phyloP scores from a whole-genome alignment of 2,888 invertebrate genomes.

The Timema podura region DNA sequence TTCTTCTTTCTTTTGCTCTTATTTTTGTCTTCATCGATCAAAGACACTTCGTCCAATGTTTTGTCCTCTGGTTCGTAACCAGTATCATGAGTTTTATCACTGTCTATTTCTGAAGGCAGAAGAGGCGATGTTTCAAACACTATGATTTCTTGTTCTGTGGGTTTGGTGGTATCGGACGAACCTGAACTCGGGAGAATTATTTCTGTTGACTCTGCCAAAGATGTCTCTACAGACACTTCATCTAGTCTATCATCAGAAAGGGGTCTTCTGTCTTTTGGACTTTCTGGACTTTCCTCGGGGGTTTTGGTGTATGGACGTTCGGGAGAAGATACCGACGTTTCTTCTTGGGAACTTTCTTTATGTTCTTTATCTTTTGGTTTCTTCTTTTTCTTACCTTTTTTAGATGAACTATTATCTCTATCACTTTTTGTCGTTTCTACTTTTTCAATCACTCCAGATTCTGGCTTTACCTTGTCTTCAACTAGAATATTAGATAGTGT shows the following conservation, averaged over 20 bases:
- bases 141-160: constrained; percentile 45
- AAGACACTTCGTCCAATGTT: constrained; percentile 52
- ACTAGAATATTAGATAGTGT: too few relatives aligned
- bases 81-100: constrained; percentile 52
- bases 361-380: constrained; percentile 53
- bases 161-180: constrained; percentile 53
- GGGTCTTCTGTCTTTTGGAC: constrained; percentile 18
- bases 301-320: constrained; percentile 15
- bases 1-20: constrained; percentile 49
- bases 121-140: constrained; percentile 41
- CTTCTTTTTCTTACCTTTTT: constrained; percentile 57
- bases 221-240: constrained; percentile 45
- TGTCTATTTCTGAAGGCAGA: constrained; percentile 41
- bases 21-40: constrained; percentile 47
- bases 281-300: constrained; percentile 33
- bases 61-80: constrained; percentile 72
- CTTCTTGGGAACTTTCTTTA: constrained; percentile 38
- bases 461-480: too few relatives aligned
- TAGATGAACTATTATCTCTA: background rate
- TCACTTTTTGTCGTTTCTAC: background rate
- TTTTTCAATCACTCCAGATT: background rate
- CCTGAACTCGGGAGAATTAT: constrained; percentile 48
- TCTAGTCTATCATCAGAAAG: constrained; percentile 29
- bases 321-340: constrained; percentile 34
- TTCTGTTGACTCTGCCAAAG: constrained; percentile 53